A percentile compares a stretch with the other conserved stretches of the same genome.
phyloP scores from a whole-genome alignment of 2,888 invertebrate species.

The Latrodectus elegans region DNA sequence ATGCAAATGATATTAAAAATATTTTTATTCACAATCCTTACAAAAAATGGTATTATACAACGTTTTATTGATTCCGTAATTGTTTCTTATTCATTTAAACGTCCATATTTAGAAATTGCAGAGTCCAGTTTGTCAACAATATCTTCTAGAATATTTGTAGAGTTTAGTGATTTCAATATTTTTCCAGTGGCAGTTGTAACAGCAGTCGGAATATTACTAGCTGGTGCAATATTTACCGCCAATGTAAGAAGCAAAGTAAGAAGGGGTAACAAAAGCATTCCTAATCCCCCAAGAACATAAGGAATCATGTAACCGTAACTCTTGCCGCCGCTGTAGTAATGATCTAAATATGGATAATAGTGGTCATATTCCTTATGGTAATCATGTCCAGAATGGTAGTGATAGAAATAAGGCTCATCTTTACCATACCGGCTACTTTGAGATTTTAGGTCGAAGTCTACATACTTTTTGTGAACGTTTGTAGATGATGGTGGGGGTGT shows the following conservation, averaged over 20 bases:
- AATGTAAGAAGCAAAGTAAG: constrained; percentile 51
- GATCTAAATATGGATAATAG: constrained; percentile 24
- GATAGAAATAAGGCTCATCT: constrained; percentile 38
- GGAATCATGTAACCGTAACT: constrained; percentile 44
- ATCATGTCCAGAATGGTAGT: neutral
- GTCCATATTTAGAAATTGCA: constrained; percentile 35
- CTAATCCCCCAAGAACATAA: constrained; percentile 50
- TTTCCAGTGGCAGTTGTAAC: constrained; percentile 55
- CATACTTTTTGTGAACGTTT: constrained; percentile 45
- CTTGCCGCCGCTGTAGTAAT: constrained; percentile 34
- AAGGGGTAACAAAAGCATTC: constrained; percentile 47
- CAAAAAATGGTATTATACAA: too few relatives aligned
- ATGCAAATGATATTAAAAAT: too few relatives aligned
- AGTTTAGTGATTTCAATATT: constrained; percentile 33
- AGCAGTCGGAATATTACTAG: constrained; percentile 57
- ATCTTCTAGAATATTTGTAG: constrained; percentile 39
- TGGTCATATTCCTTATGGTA: constrained; percentile 4
- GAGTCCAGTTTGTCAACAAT: constrained; percentile 35
- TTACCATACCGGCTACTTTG: constrained; percentile 53
- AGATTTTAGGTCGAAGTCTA: constrained; percentile 55
- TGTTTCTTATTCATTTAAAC: constrained; percentile 17
- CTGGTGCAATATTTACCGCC: constrained; percentile 59
- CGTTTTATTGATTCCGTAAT: too few relatives aligned
- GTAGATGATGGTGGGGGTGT: constrained; percentile 41
- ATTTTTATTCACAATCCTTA: too few relatives aligned